These are phyloP conservation scores for Percopsis omiscomaycus DNA, from an alignment of 2,797 vertebrate species.

Conservation along the genomic window DNA sequence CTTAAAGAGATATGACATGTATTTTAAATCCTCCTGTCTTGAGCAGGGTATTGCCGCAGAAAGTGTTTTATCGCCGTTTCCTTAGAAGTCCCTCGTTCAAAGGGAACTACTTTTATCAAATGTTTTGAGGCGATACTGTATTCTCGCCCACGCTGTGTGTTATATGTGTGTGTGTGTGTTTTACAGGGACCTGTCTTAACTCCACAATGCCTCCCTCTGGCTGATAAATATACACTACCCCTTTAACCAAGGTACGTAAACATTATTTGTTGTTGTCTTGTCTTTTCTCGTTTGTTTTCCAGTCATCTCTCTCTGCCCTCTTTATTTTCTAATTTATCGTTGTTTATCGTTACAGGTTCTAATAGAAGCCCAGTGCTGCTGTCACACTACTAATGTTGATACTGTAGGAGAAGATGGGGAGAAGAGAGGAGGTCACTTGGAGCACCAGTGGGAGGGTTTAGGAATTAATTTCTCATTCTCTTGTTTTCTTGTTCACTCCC, in stretches of 20 bases:
- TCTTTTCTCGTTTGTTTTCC: background rate
- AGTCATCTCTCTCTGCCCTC: background rate
- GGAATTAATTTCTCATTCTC: conserved; percentile 2
- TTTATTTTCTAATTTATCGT: conserved; percentile 64
- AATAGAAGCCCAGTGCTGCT: conserved; percentile 58
- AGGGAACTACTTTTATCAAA: no score
- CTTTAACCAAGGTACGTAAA: background rate
- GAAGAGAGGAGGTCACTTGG: conserved; percentile 38
- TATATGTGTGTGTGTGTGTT: no score
- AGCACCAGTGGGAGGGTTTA: conserved; percentile 60
- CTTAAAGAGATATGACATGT: no score
- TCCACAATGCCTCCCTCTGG: conserved; percentile 10
- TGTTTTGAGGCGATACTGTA: no score
- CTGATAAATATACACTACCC: background rate
- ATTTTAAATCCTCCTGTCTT: no score
- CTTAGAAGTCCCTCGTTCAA: no score
- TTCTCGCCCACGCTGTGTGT: no score
- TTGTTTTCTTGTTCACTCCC: background rate
- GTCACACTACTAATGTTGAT: conserved; percentile 66
- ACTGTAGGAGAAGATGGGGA: conserved; percentile 52
- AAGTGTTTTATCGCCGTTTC: no score
- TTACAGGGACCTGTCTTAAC: no score
- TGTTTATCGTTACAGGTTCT: conserved; percentile 44
- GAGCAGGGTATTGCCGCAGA: no score
- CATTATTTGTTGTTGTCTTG: no score